A percentile compares a stretch with the other conserved stretches of the same genome.
Evolutionary conservation across 1,140 invertebrate species (phyloP).

Genomic region (Cotesia typhae): DNA sequence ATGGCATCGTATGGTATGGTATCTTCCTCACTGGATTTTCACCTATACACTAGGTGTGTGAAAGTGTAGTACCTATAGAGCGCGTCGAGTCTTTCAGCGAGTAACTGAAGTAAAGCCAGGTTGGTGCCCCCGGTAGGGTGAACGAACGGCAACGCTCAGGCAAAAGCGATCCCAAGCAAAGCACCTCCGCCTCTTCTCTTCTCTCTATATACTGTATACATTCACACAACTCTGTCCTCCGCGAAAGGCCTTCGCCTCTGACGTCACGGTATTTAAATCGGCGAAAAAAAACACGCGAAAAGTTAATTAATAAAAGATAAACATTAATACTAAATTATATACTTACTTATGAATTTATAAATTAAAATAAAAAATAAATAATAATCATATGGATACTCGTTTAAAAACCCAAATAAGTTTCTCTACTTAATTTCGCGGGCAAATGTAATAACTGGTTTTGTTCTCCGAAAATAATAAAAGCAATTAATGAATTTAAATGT

Average conservation of each 20-base stretch:
- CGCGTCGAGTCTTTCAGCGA: conserved; percentile 54
- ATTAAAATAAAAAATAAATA: too few relatives aligned
- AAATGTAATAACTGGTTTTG: too few relatives aligned
- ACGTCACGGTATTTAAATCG: conserved; percentile 38
- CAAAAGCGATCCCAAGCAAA: conserved; percentile 59
- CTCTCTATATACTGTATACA: background rate
- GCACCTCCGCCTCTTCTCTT: conserved; percentile 47
- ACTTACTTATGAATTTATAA: too few relatives aligned
- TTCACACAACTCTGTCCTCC: conserved; percentile 27
- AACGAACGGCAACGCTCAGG: conserved; percentile 63
- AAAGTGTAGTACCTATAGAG: conserved; percentile 43
- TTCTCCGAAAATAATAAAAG: too few relatives aligned
- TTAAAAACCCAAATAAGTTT: too few relatives aligned
- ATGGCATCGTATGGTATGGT: background rate
- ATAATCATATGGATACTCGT: too few relatives aligned
- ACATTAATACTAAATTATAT: too few relatives aligned
- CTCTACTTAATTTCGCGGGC: too few relatives aligned
- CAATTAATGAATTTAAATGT: too few relatives aligned
- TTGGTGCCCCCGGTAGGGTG: conserved; percentile 67
- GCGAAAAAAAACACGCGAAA: background rate
- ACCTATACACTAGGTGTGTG: conserved; percentile 31
- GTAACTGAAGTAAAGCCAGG: conserved; percentile 66
- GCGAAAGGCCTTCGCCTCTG: conserved; percentile 41
- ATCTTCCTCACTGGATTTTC: conserved; percentile 19
- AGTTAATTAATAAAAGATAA: conserved; percentile 15